These are phyloP conservation scores for Ophion obscuratus DNA, from an alignment of 2,888 invertebrate species.

Conservation along the genomic window DNA sequence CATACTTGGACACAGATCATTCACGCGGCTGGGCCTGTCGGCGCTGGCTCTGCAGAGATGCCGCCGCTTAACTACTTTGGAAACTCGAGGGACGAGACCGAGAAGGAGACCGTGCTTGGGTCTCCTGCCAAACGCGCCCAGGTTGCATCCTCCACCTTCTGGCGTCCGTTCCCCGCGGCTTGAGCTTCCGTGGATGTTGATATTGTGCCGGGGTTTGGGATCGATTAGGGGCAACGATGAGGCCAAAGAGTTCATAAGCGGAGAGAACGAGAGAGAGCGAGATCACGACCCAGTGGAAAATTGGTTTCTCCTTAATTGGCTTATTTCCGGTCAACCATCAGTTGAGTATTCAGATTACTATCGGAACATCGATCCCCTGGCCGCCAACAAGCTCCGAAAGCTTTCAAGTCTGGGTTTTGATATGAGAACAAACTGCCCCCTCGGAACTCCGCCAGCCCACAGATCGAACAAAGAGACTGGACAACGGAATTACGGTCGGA, in stretches of 20 bases:
- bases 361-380: background rate
- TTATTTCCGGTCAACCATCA: conserved; percentile 16
- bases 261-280: background rate
- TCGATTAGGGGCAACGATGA: background rate
- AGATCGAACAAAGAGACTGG: too few species aligned
- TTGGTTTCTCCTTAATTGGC: conserved; percentile 22
- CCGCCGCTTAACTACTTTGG: conserved; percentile 38
- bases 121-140: background rate
- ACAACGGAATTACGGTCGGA: too few species aligned
- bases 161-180: background rate
- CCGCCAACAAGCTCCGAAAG: background rate
- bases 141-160: background rate
- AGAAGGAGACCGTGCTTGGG: conserved; percentile 29
- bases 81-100: conserved; percentile 38
- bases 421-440: too few species aligned
- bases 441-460: too few species aligned
- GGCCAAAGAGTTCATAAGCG: background rate
- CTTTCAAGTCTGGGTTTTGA: background rate
- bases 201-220: conserved; percentile 24
- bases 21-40: background rate
- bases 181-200: background rate
- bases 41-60: background rate
- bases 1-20: background rate
- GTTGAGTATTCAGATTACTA: background rate
- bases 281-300: conserved; percentile 13